phyloP scores from a whole-genome alignment of 1,140 invertebrate genomes.

The Meloidogyne exigua region DNA sequence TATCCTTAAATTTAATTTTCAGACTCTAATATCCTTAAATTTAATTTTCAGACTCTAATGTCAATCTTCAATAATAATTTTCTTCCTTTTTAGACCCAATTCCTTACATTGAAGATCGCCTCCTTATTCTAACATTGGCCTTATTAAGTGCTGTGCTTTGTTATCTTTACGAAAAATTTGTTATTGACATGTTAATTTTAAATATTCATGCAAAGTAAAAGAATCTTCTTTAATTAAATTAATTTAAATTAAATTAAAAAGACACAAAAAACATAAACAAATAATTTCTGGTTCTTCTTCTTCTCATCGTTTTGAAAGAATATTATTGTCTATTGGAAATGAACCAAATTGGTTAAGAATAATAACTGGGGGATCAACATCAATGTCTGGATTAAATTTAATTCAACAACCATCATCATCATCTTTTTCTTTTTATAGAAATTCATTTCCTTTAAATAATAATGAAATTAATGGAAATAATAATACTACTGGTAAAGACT shows the following conservation, averaged over 20 bases:
- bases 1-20: too few relatives aligned
- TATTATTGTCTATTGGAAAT: conserved; percentile 40
- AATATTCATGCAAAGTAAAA: conserved; percentile 47
- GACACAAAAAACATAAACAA: conserved; percentile 51
- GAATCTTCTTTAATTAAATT: conserved; percentile 11
- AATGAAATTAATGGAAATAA: not conserved
- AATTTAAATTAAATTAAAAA: conserved; percentile 23
- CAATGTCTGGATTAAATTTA: not conserved
- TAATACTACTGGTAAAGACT: too few relatives aligned
- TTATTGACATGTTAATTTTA: conserved; percentile 51
- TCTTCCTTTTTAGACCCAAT: conserved; percentile 47
- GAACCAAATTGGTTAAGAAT: conserved; percentile 47
- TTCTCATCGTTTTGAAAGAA: conserved; percentile 43
- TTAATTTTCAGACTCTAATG: not conserved
- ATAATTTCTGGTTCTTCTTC: conserved; percentile 44
- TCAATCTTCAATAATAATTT: conserved; percentile 5
- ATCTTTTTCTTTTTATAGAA: not conserved
- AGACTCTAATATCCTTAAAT: not conserved
- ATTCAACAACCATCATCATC: not conserved
- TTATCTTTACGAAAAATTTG: conserved; percentile 51
- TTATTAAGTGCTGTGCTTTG: conserved; percentile 50
- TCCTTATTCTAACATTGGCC: conserved; percentile 47
- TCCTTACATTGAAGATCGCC: conserved; percentile 52
- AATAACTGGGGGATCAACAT: conserved; percentile 31
- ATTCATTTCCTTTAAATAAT: not conserved